These are phyloP conservation scores for Ornithoptera alexandrae DNA, from an alignment of 2,888 invertebrate genomes.

Conservation along the genomic window DNA sequence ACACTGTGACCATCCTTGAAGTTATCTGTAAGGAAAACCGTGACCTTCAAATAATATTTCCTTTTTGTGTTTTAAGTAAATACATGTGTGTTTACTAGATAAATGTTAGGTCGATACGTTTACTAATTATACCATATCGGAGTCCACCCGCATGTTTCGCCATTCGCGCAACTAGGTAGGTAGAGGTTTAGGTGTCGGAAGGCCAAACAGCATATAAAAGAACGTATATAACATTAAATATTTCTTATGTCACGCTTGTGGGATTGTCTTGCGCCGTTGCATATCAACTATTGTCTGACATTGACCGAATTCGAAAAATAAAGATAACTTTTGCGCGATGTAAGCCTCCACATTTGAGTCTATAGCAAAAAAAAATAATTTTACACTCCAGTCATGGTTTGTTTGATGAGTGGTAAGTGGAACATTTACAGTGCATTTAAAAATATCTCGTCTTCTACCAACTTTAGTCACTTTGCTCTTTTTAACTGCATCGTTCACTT, in stretches of 20 bases:
- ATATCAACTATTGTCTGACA: conserved; percentile 19
- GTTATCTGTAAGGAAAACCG: not conserved
- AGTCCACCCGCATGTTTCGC: conserved; percentile 27
- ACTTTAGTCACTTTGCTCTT: not conserved
- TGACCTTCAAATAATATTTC: not conserved
- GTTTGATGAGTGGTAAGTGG: not conserved
- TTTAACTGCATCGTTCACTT: not conserved
- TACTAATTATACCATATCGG: conserved; percentile 25
- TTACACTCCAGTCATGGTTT: not conserved
- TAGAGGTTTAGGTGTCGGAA: conserved; percentile 28
- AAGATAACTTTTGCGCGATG: not conserved
- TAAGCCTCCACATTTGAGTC: not conserved
- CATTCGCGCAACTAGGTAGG: conserved; percentile 20
- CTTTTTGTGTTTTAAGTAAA: not conserved
- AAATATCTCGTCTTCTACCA: not conserved
- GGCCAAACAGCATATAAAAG: conserved; percentile 26
- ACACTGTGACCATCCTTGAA: not conserved
- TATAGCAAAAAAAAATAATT: not conserved
- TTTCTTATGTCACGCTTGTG: conserved; percentile 26
- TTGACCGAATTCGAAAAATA: conserved; percentile 19
- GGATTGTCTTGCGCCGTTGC: conserved; percentile 25
- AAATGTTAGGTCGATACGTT: conserved; percentile 6
- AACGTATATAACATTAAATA: conserved; percentile 20
- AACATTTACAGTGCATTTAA: not conserved
- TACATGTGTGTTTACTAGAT: not conserved